Base-by-base conservation (phyloP, 2,113 vertebrate genomes). In the Cettia cetti region DNA sequence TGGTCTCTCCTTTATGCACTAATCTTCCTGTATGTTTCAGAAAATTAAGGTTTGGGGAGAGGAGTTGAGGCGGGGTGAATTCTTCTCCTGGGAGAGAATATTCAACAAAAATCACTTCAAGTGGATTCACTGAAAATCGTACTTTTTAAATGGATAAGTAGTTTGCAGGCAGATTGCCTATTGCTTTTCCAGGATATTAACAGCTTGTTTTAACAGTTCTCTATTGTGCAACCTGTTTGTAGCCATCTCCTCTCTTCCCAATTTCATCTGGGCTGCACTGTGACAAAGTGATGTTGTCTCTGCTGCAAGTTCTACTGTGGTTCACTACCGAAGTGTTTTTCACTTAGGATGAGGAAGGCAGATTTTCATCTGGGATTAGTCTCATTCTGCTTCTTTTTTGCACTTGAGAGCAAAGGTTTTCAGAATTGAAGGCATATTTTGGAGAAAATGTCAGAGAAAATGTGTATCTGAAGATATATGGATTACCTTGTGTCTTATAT, bases 11-110 rank as follows among this genome's bases (percentile, higher is more conserved):
- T 80, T 77, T 92, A 70, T 86, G 76, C 75, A 86, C 30, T 77
- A 69, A 91, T 95, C 92, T 93, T 77, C 65, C 54, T 87, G 18
- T 42, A 80, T 66, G 35, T 78, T 94, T 71, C 78, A 90, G 87
- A 96, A 95, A 95, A 94, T 75, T 60, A 82, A 91, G 21, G 42
- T 81, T 56, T 84, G 49, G 26, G 33, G 30, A 69, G 49, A 14
- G 7, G 53, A 76, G 35, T 8, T 79, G 33, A 47, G 49, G 28
- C 35, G 1, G 26, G 11, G 7, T 50, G 61, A 72, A 14, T 53
- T 76, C 42, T 79, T 93, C 54, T 86, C 23, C 59, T 64, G 33
- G 8, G 24, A 80, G 33, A 81, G 37, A 75, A 66, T n/a, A 59
- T 44, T 75, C 64, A 64, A 54, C 35, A 81, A 56, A 87, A 90